Evolutionary conservation across 2,888 invertebrate genomes (phyloP).

Genomic region (Cheilosia variabilis): DNA sequence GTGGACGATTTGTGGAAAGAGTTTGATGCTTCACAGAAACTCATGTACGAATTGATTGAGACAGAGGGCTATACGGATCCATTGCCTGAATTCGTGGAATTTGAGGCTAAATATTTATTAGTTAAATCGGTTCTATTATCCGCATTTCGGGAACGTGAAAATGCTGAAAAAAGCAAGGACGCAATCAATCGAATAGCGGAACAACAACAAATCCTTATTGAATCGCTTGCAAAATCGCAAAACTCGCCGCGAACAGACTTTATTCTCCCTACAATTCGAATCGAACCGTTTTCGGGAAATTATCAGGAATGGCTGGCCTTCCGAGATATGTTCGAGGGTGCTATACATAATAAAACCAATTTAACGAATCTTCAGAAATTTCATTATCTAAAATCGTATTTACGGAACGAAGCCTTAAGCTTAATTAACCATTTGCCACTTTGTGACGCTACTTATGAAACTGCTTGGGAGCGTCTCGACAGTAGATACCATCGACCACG

Average conservation of each 20-base stretch:
- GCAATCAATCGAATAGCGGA: too few relatives aligned
- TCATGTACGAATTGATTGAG: background rate
- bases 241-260: slow-evolving; percentile 3
- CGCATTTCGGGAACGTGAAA: slow-evolving; percentile 17
- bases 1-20: slow-evolving; percentile 13
- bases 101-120: background rate
- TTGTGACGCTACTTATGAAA: background rate
- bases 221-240: slow-evolving; percentile 14
- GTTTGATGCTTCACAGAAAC: background rate
- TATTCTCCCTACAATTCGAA: slow-evolving; percentile 10
- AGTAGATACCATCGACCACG: slow-evolving; percentile 13
- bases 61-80: background rate
- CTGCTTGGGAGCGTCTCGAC: background rate
- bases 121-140: slow-evolving; percentile 12
- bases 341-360: slow-evolving; percentile 4
- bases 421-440: slow-evolving; percentile 20
- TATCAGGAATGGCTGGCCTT: too few relatives aligned
- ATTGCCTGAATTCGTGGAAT: background rate
- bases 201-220: background rate
- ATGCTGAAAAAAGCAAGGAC: background rate
- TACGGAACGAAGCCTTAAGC: slow-evolving; percentile 4
- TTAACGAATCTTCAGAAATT: background rate
- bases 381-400: background rate
- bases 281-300: slow-evolving; percentile 7
- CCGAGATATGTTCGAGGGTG: slow-evolving; percentile 8